Conservation (phyloP, 1,140 invertebrate species). For the Venturia canescens region DNA sequence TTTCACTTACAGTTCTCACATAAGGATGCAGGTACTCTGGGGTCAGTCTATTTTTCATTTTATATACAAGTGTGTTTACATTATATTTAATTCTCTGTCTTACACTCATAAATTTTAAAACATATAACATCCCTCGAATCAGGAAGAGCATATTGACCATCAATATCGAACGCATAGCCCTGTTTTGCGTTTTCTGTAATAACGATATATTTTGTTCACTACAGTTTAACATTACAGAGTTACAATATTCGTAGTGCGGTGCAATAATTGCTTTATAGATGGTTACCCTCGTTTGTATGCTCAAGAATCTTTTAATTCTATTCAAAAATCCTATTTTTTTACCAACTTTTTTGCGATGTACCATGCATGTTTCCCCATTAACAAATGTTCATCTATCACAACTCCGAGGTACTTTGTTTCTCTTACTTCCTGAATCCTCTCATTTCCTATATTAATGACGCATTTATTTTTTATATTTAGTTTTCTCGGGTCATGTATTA, state of each 20-base stretch:
- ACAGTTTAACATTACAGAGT: constrained; percentile 30
- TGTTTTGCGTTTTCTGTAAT: too few relatives aligned
- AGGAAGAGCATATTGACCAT: too few relatives aligned
- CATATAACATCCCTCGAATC: too few relatives aligned
- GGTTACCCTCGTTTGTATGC: background rate
- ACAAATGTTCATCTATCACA: constrained; percentile 6
- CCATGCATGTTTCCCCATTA: background rate
- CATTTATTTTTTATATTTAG: background rate
- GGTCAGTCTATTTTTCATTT: too few relatives aligned
- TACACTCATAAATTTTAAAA: too few relatives aligned
- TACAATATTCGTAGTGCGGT: constrained; percentile 37
- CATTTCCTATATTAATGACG: background rate
- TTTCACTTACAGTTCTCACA: too few relatives aligned
- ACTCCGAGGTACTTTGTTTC: constrained; percentile 12
- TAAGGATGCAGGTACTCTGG: too few relatives aligned
- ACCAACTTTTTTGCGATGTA: background rate
- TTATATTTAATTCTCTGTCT: too few relatives aligned
- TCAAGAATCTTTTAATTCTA: constrained; percentile 15
- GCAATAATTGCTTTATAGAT: constrained; percentile 13
- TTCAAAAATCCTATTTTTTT: constrained; percentile 27
- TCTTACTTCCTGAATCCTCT: background rate
- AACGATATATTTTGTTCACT: too few relatives aligned
- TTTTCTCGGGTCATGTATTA: constrained; percentile 1
- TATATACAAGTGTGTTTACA: too few relatives aligned
- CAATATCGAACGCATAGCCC: too few relatives aligned